phyloP scores from a whole-genome alignment of 2,113 vertebrate genomes.

The Lontra canadensis region DNA sequence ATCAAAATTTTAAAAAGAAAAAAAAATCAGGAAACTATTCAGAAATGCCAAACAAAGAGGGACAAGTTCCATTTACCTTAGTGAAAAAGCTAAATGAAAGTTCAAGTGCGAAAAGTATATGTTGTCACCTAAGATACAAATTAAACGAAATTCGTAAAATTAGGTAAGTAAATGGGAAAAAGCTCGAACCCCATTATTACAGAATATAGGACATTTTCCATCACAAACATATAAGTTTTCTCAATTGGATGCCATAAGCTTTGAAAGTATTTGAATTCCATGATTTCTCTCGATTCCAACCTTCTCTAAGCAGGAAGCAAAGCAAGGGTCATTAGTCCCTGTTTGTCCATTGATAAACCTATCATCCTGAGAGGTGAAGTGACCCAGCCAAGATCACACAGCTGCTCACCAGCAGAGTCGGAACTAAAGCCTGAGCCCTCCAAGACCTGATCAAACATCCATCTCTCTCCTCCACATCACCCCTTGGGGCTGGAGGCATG shows the following conservation, averaged over 20 bases:
- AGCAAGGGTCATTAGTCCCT: not conserved
- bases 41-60: not conserved
- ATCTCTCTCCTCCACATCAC: not conserved
- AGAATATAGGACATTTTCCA: not conserved
- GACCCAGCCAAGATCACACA: slow-evolving; percentile 20
- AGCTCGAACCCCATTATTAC: not conserved
- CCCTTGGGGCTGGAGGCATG: not conserved
- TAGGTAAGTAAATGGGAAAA: not conserved
- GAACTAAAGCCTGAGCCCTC: not conserved
- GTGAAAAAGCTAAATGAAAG: not conserved
- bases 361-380: not conserved
- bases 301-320: not conserved
- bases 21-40: not conserved
- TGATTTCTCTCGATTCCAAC: not conserved
- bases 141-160: slow-evolving; percentile 8
- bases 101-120: not conserved
- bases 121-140: not conserved
- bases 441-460: not conserved
- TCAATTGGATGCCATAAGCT: not conserved
- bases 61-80: not conserved
- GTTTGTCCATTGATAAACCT: not conserved
- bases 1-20: not conserved
- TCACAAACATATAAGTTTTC: not conserved
- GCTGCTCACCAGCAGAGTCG: not conserved
- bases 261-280: not conserved